A percentile compares a stretch with the other conserved stretches of the same genome.
Conservation (phyloP, 2,888 invertebrate species). For the Tyria jacobaeae region DNA sequence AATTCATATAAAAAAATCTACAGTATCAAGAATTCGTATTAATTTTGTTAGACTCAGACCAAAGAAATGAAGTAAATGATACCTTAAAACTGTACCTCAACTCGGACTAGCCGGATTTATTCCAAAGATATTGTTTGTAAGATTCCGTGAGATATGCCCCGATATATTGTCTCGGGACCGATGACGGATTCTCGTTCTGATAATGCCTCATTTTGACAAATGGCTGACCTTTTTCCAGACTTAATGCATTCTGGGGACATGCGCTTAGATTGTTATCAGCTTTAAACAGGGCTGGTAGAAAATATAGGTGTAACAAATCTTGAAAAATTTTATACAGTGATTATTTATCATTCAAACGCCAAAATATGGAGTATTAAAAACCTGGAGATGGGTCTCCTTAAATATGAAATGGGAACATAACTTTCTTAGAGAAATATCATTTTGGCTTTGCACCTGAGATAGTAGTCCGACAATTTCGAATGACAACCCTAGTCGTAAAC, state of each 20-base stretch:
- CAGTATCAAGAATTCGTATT: not conserved
- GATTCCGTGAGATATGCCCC: constrained; percentile 76
- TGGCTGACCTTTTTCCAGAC: constrained; percentile 76
- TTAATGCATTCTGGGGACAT: constrained; percentile 68
- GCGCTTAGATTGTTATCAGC: constrained; percentile 71
- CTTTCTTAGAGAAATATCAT: constrained; percentile 23
- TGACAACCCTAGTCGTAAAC: constrained; percentile 47
- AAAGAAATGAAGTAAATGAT: constrained; percentile 6
- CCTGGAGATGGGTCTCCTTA: constrained; percentile 20
- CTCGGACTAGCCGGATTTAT: constrained; percentile 39
- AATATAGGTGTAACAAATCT: constrained; percentile 2
- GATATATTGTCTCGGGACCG: constrained; percentile 74
- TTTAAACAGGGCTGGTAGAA: constrained; percentile 38
- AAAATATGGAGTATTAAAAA: constrained; percentile 27
- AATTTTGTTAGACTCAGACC: not conserved
- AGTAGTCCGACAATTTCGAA: constrained; percentile 27
- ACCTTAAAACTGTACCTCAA: constrained; percentile 17
- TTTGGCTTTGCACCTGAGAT: constrained; percentile 18
- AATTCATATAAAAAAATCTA: not conserved
- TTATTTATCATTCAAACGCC: constrained; percentile 3
- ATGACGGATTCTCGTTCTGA: constrained; percentile 81
- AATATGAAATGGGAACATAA: constrained; percentile 21
- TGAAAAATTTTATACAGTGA: constrained; percentile 16
- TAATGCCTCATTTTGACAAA: constrained; percentile 84
- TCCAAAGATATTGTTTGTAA: constrained; percentile 54